Percentiles rank a stretch among this genome's conserved stretches.
These are phyloP conservation scores for Pelecanus crispus DNA, from an alignment of 2,113 vertebrate species.

Conservation along the genomic window DNA sequence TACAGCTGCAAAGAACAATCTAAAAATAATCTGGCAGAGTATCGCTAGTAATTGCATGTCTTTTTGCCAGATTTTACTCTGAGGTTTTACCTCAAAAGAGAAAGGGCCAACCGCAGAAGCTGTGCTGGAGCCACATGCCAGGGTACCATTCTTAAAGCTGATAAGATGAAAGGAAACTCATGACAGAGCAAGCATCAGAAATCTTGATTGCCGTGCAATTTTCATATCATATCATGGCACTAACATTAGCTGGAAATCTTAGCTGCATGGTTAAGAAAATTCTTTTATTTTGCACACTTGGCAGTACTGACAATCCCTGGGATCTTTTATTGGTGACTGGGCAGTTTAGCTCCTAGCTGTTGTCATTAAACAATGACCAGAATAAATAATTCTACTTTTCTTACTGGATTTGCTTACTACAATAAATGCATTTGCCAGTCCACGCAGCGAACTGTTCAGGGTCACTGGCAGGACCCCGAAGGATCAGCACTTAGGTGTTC, in stretches of 20 bases:
- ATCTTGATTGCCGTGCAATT: neutral
- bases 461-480: neutral
- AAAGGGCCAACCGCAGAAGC: neutral
- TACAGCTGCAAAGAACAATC: neutral
- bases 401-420: neutral
- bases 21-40: neutral
- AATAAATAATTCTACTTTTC: neutral
- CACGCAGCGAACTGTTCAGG: neutral
- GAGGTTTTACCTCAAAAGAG: neutral
- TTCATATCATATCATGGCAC: neutral
- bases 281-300: neutral
- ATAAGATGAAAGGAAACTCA: neutral
- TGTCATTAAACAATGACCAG: neutral
- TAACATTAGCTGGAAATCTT: neutral
- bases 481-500: neutral
- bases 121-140: neutral
- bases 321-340: neutral
- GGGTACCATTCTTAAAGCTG: neutral
- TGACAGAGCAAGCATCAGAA: neutral
- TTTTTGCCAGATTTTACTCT: neutral
- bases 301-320: neutral
- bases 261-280: neutral
- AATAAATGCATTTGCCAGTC: neutral
- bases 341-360: neutral
- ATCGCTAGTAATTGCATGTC: neutral